A percentile compares a stretch with the other conserved stretches of the same genome.
phyloP scores from a whole-genome alignment of 2,888 invertebrate species.

The Teleiodes luculella region DNA sequence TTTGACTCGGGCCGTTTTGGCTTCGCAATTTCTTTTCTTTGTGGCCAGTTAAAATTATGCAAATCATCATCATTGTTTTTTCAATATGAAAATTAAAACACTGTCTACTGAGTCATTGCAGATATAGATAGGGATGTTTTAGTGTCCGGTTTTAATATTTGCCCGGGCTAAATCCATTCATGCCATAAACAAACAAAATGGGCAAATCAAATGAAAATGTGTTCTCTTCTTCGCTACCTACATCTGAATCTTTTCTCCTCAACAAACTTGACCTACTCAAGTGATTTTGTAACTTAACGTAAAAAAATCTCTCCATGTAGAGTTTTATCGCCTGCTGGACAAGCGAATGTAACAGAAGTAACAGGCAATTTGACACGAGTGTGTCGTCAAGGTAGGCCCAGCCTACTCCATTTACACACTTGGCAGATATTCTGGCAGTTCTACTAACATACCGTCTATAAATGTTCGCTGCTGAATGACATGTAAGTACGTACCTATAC shows the following conservation, averaged over 20 bases:
- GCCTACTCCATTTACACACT: conserved; percentile 38
- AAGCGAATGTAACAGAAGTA: background rate
- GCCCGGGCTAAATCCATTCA: too few relatives aligned
- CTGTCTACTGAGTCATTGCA: too few relatives aligned
- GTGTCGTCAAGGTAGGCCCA: conserved; percentile 19
- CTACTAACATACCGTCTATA: conserved; percentile 31
- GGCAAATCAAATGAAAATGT: too few relatives aligned
- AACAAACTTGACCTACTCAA: too few relatives aligned
- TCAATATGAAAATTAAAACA: background rate
- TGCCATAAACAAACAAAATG: too few relatives aligned
- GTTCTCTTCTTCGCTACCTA: too few relatives aligned
- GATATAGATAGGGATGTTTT: too few relatives aligned
- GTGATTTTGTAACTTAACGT: too few relatives aligned
- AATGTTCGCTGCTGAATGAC: conserved; percentile 8
- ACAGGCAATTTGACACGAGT: conserved; percentile 11
- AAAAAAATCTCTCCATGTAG: background rate
- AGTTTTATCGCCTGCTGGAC: background rate
- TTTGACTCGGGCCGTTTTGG: background rate
- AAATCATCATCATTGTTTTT: background rate
- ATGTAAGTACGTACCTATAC: background rate
- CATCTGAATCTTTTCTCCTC: too few relatives aligned
- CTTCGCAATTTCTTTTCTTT: background rate
- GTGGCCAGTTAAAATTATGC: background rate
- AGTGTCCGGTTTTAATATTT: too few relatives aligned
- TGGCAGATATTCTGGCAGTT: conserved; percentile 43